Evolutionary conservation across 2,888 invertebrate genomes (phyloP), one percentile per base, ranked within the genome.

Genomic region (Polylopha cassiicola): DNA sequence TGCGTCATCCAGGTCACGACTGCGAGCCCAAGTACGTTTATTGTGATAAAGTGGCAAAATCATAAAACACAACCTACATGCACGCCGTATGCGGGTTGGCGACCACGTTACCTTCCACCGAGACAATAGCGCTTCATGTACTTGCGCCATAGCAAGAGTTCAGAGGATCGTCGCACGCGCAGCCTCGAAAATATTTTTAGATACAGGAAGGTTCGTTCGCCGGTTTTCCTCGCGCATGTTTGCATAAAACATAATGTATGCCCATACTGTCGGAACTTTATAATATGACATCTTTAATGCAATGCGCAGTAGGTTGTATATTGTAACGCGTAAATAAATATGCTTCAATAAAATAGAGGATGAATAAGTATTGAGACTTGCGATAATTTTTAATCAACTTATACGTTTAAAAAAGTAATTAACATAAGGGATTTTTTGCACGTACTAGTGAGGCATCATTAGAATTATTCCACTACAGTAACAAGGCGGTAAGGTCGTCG

Each of bases 161-260:
- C 34, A 24, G 24, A 39, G 30, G 38, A 38, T 33, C 39, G 39
- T 31, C 39, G 44, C 44, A 36, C 44, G 44, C 43, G 37, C 47
- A 50, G 32, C 50, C 50, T 50, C 47, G 47, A 42, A 39, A 41
- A 44, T 47, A 50, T 47, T 47, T 50, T 47, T 47, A 50, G 47
- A 44, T 24, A 31, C 39, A 45, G 47, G 49, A 50, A 50, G 47
- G 47, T 47, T 45, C 44, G 18, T 27, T n/a, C 41, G 47, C 44
- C 26, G 27, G 47, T 44, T 47, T 47, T 47, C 46, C 50, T 50
- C 43, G 47, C 37, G 23, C 33, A 31, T 31, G 37, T 18, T 36
- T 37, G 33, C 34, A 30, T 30, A 20, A 27, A 28, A 39, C 11
- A 17, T 18, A n/a, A 11, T 20, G 10, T 9, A 15, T 33, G 26